phyloP scores from a whole-genome alignment of 2,888 invertebrate genomes.

The Micoletzkya japonica region DNA sequence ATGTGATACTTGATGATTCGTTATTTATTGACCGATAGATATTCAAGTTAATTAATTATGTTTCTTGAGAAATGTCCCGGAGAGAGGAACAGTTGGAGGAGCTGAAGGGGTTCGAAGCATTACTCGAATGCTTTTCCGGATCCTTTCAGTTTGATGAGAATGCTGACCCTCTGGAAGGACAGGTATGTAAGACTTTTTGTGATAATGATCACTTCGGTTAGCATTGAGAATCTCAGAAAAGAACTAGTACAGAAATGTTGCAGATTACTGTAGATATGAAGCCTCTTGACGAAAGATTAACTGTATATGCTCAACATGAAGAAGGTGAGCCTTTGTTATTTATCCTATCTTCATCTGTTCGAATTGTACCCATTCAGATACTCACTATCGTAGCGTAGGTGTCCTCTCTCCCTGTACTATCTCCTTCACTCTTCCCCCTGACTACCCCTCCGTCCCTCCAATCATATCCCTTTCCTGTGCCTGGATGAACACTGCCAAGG shows the following conservation, averaged over 20 bases:
- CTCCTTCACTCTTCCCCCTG: neutral
- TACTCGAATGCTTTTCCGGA: constrained; percentile 22
- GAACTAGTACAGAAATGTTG: no score
- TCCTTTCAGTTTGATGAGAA: neutral
- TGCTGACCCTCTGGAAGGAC: neutral
- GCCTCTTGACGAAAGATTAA: no score
- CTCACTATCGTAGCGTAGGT: constrained; percentile 1
- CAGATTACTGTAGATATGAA: no score
- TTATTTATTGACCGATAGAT: neutral
- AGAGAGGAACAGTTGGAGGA: constrained; percentile 9
- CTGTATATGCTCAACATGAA: no score
- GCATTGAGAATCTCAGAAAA: no score
- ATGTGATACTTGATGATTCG: neutral
- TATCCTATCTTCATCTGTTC: no score
- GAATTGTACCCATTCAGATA: neutral
- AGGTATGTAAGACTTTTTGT: no score
- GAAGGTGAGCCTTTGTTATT: no score
- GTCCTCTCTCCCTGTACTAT: neutral
- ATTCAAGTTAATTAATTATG: no score
- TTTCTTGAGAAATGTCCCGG: no score
- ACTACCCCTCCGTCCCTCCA: constrained; percentile 4
- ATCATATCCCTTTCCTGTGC: neutral
- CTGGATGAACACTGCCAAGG: constrained; percentile 12
- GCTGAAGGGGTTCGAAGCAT: constrained; percentile 2
- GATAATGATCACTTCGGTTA: no score